A percentile compares a stretch with the other conserved stretches of the same genome.
Evolutionary conservation across 2,113 vertebrate genomes (phyloP).

Genomic region (Narcine bancroftii): DNA sequence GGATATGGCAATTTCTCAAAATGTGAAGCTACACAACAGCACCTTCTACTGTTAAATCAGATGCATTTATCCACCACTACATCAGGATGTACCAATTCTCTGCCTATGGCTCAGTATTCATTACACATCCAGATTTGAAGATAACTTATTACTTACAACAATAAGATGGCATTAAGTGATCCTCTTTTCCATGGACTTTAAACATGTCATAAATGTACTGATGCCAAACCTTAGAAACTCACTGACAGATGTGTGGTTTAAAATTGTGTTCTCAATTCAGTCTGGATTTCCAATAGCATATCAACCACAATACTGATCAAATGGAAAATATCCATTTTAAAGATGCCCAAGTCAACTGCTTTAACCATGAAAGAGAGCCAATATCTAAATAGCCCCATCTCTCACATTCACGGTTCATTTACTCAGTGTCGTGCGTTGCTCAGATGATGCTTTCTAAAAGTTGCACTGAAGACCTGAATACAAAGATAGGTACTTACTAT

Average conservation of each 20-base stretch:
- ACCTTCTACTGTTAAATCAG: not conserved
- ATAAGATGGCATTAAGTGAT: not conserved
- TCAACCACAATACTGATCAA: not conserved
- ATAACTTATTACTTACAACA: not conserved
- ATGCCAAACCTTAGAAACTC: not conserved
- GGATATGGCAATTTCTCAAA: not conserved
- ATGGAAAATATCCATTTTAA: not conserved
- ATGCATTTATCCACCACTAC: not conserved
- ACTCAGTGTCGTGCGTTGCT: not conserved
- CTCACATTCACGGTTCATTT: not conserved
- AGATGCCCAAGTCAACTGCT: not conserved
- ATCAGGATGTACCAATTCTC: not conserved
- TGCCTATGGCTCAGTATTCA: not conserved
- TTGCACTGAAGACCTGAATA: not conserved
- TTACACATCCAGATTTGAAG: not conserved
- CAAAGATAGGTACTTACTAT: constrained; percentile 52
- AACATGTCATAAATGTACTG: not conserved
- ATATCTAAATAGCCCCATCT: not conserved
- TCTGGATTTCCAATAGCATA: not conserved
- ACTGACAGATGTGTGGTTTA: not conserved
- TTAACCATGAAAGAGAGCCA: not conserved
- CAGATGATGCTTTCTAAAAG: not conserved
- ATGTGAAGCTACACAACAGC: not conserved
- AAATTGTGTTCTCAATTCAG: not conserved
- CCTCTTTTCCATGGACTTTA: not conserved